Percentiles rank a stretch among this genome's conserved stretches.
Evolutionary conservation across 2,797 vertebrate species (phyloP).

Genomic region (Lutjanus campechanus): DNA sequence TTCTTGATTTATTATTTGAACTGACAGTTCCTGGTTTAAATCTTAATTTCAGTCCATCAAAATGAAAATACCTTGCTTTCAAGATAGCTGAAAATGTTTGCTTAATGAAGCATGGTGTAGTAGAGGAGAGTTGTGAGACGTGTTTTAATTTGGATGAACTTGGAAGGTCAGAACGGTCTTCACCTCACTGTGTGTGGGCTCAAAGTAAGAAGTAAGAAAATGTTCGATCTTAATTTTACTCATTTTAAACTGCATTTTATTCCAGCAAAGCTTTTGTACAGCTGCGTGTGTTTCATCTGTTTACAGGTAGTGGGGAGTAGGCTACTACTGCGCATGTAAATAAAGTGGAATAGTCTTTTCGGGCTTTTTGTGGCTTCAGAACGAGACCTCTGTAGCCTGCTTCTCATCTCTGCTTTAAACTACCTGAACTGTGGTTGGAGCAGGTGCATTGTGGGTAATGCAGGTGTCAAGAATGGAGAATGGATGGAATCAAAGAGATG

Average conservation of each 20-base stretch:
- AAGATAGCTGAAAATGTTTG: neutral
- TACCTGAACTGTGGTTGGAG: neutral
- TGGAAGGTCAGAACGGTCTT: neutral
- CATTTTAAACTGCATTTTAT: neutral
- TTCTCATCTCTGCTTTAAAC: neutral
- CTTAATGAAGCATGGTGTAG: neutral
- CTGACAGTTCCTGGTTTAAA: neutral
- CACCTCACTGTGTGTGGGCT: neutral
- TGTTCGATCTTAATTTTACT: neutral
- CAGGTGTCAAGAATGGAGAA: too few species aligned
- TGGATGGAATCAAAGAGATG: neutral
- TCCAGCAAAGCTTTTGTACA: neutral
- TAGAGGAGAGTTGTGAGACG: neutral
- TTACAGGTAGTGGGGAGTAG: neutral
- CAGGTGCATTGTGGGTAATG: neutral
- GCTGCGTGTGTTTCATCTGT: neutral
- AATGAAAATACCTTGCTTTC: neutral
- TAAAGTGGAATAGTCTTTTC: neutral
- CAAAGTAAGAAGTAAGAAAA: neutral
- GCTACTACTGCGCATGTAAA: neutral
- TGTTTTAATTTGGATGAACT: neutral
- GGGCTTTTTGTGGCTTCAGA: neutral
- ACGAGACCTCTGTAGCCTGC: neutral
- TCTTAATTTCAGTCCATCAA: too few species aligned
- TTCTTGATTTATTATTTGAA: neutral